Conservation (phyloP, 2,113 vertebrate species). For the Ifrita kowaldi region DNA sequence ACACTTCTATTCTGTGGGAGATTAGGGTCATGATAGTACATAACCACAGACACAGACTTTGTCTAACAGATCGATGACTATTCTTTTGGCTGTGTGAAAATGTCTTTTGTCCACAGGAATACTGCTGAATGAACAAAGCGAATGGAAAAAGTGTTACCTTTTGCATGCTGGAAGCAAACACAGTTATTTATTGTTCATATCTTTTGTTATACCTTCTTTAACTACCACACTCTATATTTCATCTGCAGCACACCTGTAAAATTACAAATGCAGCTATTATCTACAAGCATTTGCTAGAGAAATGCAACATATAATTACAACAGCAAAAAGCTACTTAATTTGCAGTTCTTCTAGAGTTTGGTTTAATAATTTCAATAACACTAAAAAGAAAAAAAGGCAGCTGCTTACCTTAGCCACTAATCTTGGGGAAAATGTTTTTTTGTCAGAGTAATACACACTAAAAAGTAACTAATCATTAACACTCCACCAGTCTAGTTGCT, state of each 20-base stretch:
- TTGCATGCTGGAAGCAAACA: slow-evolving; percentile 44
- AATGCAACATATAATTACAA: slow-evolving; percentile 52
- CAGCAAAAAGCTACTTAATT: slow-evolving; percentile 30
- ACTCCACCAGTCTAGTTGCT: background rate
- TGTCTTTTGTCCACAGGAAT: slow-evolving; percentile 37
- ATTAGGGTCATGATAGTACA: background rate
- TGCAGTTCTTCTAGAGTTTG: slow-evolving; percentile 3
- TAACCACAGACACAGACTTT: background rate
- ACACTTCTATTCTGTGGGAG: background rate
- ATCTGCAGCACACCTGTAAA: slow-evolving; percentile 17
- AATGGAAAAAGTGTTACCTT: slow-evolving; percentile 24
- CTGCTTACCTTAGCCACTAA: background rate
- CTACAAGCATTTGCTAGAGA: slow-evolving; percentile 21
- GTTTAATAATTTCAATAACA: slow-evolving; percentile 33
- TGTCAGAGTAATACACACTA: background rate
- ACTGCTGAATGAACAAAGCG: slow-evolving; percentile 44
- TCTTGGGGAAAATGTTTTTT: background rate
- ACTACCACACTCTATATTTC: slow-evolving; percentile 37
- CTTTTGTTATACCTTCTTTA: slow-evolving; percentile 41
- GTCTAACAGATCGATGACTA: slow-evolving; percentile 15
- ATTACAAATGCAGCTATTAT: slow-evolving; percentile 46
- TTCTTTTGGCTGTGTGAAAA: slow-evolving; percentile 39
- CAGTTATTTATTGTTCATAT: slow-evolving; percentile 35
- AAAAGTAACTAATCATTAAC: slow-evolving; percentile 35
- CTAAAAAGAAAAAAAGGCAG: background rate